Percentiles rank a stretch among this genome's conserved stretches.
phyloP scores from a whole-genome alignment of 2,113 vertebrate genomes.

The Poecilia latipinna region DNA sequence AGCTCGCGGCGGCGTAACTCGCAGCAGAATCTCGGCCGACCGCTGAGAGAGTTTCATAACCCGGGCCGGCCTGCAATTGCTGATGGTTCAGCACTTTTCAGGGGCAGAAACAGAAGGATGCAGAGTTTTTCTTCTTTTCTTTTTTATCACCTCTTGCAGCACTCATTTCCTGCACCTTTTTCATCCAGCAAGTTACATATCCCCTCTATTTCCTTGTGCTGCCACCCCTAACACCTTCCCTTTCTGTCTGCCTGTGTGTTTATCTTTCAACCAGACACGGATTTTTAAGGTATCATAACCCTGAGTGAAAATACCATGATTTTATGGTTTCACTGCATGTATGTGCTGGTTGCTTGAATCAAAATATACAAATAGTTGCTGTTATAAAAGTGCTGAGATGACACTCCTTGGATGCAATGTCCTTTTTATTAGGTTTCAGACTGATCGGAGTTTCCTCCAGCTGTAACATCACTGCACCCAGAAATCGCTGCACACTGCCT shows the following conservation, averaged over 20 bases:
- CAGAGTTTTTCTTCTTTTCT: conserved; percentile 58
- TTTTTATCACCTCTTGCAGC: conserved; percentile 48
- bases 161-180: conserved; percentile 51
- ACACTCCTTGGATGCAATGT: background rate
- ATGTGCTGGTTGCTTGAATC: background rate
- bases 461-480: background rate
- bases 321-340: background rate
- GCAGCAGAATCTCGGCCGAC: conserved; percentile 32
- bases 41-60: conserved; percentile 75
- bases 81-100: conserved; percentile 78
- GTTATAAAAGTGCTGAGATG: background rate
- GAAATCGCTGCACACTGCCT: background rate
- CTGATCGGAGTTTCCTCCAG: background rate
- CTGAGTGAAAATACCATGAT: background rate
- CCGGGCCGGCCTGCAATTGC: conserved; percentile 69
- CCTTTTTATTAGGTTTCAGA: background rate
- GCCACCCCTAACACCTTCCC: conserved; percentile 34
- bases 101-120: conserved; percentile 67
- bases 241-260: conserved; percentile 12
- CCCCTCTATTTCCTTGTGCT: conserved; percentile 32
- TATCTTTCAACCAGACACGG: background rate
- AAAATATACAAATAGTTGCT: background rate
- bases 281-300: background rate
- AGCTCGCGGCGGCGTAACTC: conserved; percentile 48
- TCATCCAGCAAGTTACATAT: conserved; percentile 37